Base-by-base conservation (phyloP, 2,888 invertebrate species). In the Apamea anceps region DNA sequence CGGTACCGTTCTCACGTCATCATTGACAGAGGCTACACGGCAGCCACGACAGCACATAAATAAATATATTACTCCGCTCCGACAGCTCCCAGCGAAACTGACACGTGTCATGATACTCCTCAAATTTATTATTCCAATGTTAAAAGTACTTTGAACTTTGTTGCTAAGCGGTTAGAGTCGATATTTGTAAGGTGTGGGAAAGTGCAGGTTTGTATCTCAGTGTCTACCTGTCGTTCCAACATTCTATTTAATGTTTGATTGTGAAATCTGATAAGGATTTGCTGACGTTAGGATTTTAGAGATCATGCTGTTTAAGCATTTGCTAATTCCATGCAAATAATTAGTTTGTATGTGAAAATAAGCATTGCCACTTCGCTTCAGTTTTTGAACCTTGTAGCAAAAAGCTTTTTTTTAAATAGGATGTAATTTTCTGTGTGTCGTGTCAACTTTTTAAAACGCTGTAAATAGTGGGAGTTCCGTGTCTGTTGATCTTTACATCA, bases 41-140 rank as follows among this genome's bases (percentile, higher is more conserved):
- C 90, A 91, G 91, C 92, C 76, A 78, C 86, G 89, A 91, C 90
- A 91, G 90, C 92, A 94, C 93, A 93, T 94, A 94, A 95, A 96
- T 95, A 96, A 94, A 95, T 94, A 95, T 94, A 94, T 95, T 94
- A 94, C 95, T 94, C 94, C 93, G 94, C 90, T 93, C 86, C 94
- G 96, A 95, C 95, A 95, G 96, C 95, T 95, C 94, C 94, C 92
- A 94, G 91, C 90, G 90, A 91, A 92, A 92, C 92, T 94, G 95
- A 95, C 95, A 94, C 93, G 94, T 94, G 94, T 95, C 94, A 94
- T 93, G 94, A 91, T 91, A 92, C 91, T 89, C 88, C 86, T 91
- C 80, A 91, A 92, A 94, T 93, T 93, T 94, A 93, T 92, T 84
- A 81, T 80, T 37, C 60, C 72, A 5, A 48, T 0, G 8, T 62